Evolutionary conservation across 2,797 vertebrate genomes (phyloP).

Genomic region (Mormyrus hasselquistii): DNA sequence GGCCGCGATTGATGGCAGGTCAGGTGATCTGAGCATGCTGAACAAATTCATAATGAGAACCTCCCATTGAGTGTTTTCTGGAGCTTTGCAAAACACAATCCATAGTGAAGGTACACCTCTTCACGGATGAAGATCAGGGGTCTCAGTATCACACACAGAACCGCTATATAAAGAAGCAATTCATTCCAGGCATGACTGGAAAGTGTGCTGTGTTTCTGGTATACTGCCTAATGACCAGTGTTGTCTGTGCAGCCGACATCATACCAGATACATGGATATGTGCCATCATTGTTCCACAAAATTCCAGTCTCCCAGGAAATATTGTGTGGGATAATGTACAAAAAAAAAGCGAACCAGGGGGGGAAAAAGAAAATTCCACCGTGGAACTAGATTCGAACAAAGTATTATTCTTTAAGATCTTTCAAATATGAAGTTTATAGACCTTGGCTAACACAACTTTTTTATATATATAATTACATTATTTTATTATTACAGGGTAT

Average conservation of each 20-base stretch:
- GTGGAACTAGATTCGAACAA: not conserved
- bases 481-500: not conserved
- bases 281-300: not conserved
- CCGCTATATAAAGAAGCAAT: conserved; percentile 38
- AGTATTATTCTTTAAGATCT: conserved; percentile 7
- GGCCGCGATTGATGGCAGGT: conserved; percentile 37
- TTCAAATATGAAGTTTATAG: conserved; percentile 6
- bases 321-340: not conserved
- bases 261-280: conserved; percentile 1
- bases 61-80: conserved; percentile 25
- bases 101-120: conserved; percentile 28
- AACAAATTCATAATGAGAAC: conserved; percentile 16
- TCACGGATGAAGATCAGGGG: not conserved
- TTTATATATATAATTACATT: not conserved
- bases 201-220: not conserved
- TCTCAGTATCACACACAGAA: conserved; percentile 37
- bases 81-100: conserved; percentile 16
- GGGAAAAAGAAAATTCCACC: not conserved
- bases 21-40: conserved; percentile 31
- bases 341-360: not conserved
- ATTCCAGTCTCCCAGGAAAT: not conserved
- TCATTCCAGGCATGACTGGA: not conserved
- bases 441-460: not conserved
- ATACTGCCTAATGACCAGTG: not conserved
- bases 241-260: not conserved